Percentiles rank a stretch among this genome's conserved stretches.
Conservation (phyloP, 2,113 vertebrate genomes). For the Murina feae region DNA sequence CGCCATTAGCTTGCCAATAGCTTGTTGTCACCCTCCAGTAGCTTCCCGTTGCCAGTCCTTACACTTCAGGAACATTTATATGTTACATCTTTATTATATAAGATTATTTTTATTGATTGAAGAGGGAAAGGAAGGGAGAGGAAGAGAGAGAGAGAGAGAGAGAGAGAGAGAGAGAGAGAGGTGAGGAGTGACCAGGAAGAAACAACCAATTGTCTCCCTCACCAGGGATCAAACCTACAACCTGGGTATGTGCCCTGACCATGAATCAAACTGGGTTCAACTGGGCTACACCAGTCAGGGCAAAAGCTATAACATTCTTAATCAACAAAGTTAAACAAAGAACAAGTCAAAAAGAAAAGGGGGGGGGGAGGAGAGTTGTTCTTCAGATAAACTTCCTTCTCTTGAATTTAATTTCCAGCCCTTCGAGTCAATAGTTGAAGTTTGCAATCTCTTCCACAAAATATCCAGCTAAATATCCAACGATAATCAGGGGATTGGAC, state of each 20-base stretch:
- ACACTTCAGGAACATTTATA: too few species aligned
- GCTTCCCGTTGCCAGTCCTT: too few species aligned
- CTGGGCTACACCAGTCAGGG: neutral
- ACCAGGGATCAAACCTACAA: neutral
- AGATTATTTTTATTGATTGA: too few species aligned
- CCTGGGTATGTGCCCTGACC: neutral
- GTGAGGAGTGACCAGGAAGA: too few species aligned
- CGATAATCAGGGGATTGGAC: neutral
- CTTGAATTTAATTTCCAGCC: neutral
- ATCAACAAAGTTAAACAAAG: neutral
- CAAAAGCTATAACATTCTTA: neutral
- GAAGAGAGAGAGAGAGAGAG: too few species aligned
- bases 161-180: too few species aligned
- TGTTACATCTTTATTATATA: too few species aligned
- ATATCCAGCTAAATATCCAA: neutral
- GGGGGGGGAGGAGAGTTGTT: neutral
- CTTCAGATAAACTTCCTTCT: constrained; percentile 24
- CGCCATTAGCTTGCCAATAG: too few species aligned
- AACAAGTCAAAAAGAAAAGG: neutral
- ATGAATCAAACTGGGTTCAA: neutral
- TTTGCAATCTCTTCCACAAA: neutral
- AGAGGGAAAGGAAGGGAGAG: too few species aligned
- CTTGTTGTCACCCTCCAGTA: too few species aligned
- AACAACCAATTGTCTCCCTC: neutral
- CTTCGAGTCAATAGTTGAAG: neutral